phyloP scores from a whole-genome alignment of 2,113 vertebrate species.

The Laterallus jamaicensis region DNA sequence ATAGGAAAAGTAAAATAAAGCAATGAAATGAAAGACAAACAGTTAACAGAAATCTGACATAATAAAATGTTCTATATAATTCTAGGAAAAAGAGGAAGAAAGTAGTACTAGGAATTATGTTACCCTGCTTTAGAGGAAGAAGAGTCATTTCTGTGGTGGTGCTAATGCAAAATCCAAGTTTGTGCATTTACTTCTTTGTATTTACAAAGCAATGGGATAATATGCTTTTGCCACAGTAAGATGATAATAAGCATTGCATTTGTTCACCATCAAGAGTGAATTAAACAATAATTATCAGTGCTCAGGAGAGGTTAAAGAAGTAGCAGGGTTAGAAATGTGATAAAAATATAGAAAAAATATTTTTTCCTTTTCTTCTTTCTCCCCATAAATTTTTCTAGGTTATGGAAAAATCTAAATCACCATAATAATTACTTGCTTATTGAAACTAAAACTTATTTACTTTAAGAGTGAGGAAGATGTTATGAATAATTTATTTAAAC shows the following conservation, averaged over 20 bases:
- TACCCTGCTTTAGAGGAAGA: not conserved
- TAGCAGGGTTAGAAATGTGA: not conserved
- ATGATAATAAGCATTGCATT: not conserved
- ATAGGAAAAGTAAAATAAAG: not conserved
- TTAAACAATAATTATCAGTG: not conserved
- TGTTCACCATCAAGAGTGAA: not conserved
- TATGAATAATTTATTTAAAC: slow-evolving; percentile 22
- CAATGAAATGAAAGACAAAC: not conserved
- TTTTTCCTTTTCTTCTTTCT: not conserved
- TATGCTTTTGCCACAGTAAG: not conserved
- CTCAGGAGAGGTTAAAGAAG: not conserved
- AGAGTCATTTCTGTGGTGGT: not conserved
- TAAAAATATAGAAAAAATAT: not conserved
- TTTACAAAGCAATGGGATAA: not conserved
- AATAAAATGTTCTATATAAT: not conserved
- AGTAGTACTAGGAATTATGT: not conserved
- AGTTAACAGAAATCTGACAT: not conserved
- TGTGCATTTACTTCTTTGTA: not conserved
- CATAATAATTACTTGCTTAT: not conserved
- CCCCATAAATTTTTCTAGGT: not conserved
- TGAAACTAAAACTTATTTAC: not conserved
- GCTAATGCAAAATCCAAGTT: not conserved
- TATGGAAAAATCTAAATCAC: not conserved
- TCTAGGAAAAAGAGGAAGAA: not conserved
- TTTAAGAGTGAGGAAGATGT: not conserved